Conservation (phyloP, 2,888 invertebrate species). For the Andrena dorsata region DNA sequence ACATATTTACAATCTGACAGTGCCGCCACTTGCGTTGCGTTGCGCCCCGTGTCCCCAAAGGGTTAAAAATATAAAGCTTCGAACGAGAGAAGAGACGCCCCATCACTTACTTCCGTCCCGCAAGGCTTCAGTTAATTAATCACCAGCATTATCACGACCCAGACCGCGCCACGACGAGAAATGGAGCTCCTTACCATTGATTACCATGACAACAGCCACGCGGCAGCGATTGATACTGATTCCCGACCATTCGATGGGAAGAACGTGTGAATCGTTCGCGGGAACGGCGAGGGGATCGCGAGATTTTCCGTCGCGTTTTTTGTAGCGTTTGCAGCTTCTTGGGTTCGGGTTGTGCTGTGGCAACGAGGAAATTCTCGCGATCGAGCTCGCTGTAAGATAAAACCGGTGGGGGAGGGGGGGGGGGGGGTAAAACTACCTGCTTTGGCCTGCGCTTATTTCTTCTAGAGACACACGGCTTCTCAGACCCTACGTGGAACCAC, state of each 20-base stretch:
- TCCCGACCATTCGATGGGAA: neutral
- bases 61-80: conserved; percentile 50
- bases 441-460: conserved; percentile 71
- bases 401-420: too few relatives aligned
- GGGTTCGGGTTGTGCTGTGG: conserved; percentile 48
- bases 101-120: conserved; percentile 50
- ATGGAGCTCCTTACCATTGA: too few relatives aligned
- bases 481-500: conserved; percentile 3
- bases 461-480: conserved; percentile 24
- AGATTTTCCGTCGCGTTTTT: conserved; percentile 35
- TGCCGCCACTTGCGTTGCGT: neutral
- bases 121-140: conserved; percentile 61
- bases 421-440: conserved; percentile 29
- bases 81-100: conserved; percentile 54
- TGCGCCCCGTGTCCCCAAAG: conserved; percentile 25
- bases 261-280: conserved; percentile 16
- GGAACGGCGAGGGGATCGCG: conserved; percentile 25
- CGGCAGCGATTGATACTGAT: too few relatives aligned
- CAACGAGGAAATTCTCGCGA: conserved; percentile 54
- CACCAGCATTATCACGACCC: conserved; percentile 11
- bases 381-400: conserved; percentile 5
- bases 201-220: too few relatives aligned
- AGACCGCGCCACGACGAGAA: neutral
- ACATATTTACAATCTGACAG: neutral
- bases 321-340: conserved; percentile 19